Evolutionary conservation across 2,113 vertebrate species (phyloP).

Genomic region (Oncorhynchus keta): DNA sequence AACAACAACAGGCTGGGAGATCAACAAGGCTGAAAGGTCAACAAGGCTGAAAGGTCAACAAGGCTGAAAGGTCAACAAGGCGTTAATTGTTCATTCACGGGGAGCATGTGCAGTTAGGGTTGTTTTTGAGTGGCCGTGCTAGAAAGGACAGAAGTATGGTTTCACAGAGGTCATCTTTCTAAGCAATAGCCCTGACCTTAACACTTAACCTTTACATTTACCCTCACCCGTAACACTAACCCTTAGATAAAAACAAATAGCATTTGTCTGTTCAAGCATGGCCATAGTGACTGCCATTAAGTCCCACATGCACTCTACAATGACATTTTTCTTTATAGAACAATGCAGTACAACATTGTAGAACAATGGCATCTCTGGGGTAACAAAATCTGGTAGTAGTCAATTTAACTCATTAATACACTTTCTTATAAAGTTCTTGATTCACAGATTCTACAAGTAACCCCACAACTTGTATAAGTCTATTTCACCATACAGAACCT

Average conservation of each 20-base stretch:
- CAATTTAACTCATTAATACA: too few relatives aligned
- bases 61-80: slow-evolving; percentile 35
- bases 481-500: too few relatives aligned
- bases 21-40: slow-evolving; percentile 36
- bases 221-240: background rate
- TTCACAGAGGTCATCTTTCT: background rate
- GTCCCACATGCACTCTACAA: background rate
- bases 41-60: slow-evolving; percentile 31
- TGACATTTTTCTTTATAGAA: background rate
- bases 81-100: slow-evolving; percentile 34
- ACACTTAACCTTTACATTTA: background rate
- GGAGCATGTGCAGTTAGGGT: slow-evolving; percentile 16
- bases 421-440: too few relatives aligned
- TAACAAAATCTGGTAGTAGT: too few relatives aligned
- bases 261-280: background rate
- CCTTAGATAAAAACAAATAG: too few relatives aligned
- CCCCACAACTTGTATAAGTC: too few relatives aligned
- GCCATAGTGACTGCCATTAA: background rate
- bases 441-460: too few relatives aligned
- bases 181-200: background rate
- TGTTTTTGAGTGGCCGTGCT: background rate
- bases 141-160: background rate
- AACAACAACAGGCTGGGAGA: slow-evolving; percentile 31
- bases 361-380: background rate
- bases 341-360: background rate